Evolutionary conservation across 1,140 invertebrate genomes (phyloP).

Genomic region (Triops longicaudatus): DNA sequence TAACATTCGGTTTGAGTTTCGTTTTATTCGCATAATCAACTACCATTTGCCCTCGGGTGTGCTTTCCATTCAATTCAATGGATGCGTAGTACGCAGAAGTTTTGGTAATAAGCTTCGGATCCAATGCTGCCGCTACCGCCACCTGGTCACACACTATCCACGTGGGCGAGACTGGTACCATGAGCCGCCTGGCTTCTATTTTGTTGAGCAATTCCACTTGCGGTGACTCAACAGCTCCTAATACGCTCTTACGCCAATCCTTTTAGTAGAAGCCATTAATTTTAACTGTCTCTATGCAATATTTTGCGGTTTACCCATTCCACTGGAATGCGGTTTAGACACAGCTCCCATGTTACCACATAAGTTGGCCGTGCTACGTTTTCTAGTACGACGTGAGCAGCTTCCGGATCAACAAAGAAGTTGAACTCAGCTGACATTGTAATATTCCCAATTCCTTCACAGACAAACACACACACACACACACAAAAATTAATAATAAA

Average conservation of each 20-base stretch:
- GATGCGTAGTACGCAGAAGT: slow-evolving; percentile 42
- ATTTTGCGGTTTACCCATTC: slow-evolving; percentile 27
- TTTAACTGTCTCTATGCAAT: background rate
- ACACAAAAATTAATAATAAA: slow-evolving; percentile 2
- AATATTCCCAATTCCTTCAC: slow-evolving; percentile 45
- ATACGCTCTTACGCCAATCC: slow-evolving; percentile 47
- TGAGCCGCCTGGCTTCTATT: slow-evolving; percentile 44
- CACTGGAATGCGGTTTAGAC: slow-evolving; percentile 28
- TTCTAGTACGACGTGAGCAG: slow-evolving; percentile 47
- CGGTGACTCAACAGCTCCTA: slow-evolving; percentile 40
- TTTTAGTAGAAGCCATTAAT: slow-evolving; percentile 33
- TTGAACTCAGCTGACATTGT: slow-evolving; percentile 54
- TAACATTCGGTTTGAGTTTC: slow-evolving; percentile 40
- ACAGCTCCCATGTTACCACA: slow-evolving; percentile 38
- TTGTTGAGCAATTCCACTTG: slow-evolving; percentile 45
- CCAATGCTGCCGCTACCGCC: slow-evolving; percentile 44
- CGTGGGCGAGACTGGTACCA: slow-evolving; percentile 34
- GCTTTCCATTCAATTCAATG: slow-evolving; percentile 47
- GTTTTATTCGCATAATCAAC: slow-evolving; percentile 46
- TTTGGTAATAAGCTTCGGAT: slow-evolving; percentile 36
- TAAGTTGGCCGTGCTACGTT: slow-evolving; percentile 35
- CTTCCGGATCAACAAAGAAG: slow-evolving; percentile 55
- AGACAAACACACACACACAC: background rate
- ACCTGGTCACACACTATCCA: slow-evolving; percentile 51
- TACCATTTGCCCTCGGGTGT: slow-evolving; percentile 51